These are phyloP conservation scores for Peromyscus aztecus DNA, from an alignment of 2,797 vertebrate species.

Conservation along the genomic window DNA sequence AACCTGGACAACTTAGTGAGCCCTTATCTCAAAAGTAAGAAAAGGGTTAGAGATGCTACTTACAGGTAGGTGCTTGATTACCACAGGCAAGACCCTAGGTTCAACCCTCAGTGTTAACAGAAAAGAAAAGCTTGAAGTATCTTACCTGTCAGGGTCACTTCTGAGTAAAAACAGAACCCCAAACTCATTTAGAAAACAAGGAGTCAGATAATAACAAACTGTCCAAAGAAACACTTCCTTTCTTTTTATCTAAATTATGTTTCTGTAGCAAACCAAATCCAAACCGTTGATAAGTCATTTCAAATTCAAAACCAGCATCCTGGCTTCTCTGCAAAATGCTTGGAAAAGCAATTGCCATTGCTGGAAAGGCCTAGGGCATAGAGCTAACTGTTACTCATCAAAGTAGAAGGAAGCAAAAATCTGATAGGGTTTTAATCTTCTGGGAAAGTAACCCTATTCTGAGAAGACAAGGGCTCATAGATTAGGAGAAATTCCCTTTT, in stretches of 20 bases:
- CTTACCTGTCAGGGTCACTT: not conserved
- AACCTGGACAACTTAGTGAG: not conserved
- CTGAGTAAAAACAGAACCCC: not conserved
- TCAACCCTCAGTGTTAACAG: not conserved
- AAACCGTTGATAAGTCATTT: conserved; percentile 32
- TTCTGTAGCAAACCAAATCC: conserved; percentile 36
- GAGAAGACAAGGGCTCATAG: not conserved
- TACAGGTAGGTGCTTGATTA: not conserved
- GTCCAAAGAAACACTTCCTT: conserved; percentile 6
- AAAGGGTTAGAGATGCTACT: not conserved
- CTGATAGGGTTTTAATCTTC: not conserved
- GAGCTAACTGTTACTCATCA: not conserved
- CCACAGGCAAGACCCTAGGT: not conserved
- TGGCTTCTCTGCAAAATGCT: not conserved
- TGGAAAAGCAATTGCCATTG: not conserved
- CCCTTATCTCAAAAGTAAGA: not conserved
- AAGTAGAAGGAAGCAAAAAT: not conserved
- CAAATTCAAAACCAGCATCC: conserved; percentile 12
- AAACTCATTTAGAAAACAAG: conserved; percentile 38
- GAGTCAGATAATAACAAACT: not conserved
- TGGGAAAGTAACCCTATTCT: not conserved
- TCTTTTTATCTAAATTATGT: conserved; percentile 48
- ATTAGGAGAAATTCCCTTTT: conserved; percentile 6
- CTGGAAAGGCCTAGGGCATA: not conserved
- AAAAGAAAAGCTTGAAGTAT: not conserved